Evolutionary conservation across 1,140 invertebrate genomes (phyloP), one percentile per base, ranked within the genome.

Genomic region (Leptonema lineaticorne): DNA sequence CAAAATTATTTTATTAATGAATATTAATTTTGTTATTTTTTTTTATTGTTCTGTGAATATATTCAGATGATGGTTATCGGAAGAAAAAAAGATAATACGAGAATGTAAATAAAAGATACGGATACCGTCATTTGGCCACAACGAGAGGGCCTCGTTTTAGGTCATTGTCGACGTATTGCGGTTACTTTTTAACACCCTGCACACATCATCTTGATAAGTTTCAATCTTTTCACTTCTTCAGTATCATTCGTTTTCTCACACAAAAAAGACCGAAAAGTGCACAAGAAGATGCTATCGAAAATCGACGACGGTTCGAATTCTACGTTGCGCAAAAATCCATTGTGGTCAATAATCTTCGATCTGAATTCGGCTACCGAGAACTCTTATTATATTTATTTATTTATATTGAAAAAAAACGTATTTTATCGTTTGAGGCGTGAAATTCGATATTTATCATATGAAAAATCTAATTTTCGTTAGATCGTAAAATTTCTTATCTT

Each of bases 161-260:
- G 24, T 27, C 48, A n/a, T 5, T 58, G 26, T 58, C 56, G 56
- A 26, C n/a, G 30, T 22, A 41, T 62, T 62, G 59, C 59, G 59
- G 59, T 62, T 45, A 24, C 59, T 45, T 62, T 62, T 62, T 62
- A 62, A 45, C 59, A 62, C 59, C 37, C 16, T 9, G 9, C n/a
- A 29, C 30, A 37, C 50, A 53, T 53, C 50, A 53, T 53, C 50
- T 53, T 26, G 50, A 53, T 53, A 53, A 53, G 50, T 53, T 53
- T 53, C 50, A 53, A 53, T 53, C 50, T 53, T n/a, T n/a, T n/a
- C n/a, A n/a, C n/a, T n/a, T n/a, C n/a, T n/a, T n/a, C 3, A 18
- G 50, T 24, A 24, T 53, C 50, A 7, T n/a, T 22, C 50, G 20
- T 41, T 16, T 41, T 16, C 37, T 41, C 37, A 41, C 2, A 24